phyloP scores from a whole-genome alignment of 2,797 vertebrate species.

The Alouatta caraya region DNA sequence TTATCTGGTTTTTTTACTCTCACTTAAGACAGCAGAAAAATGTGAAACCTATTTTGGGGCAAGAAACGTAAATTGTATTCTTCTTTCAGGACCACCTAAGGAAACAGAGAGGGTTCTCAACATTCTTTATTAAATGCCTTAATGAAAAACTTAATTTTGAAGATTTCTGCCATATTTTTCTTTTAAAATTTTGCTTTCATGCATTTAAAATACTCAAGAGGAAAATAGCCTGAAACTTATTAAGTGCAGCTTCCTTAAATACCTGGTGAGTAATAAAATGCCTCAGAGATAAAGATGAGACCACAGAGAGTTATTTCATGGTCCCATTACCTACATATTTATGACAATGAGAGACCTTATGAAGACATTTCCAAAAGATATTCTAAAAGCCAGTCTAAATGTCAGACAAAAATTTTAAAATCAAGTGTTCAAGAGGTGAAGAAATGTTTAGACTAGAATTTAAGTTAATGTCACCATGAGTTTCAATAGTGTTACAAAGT shows the following conservation, averaged over 20 bases:
- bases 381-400: slow-evolving; percentile 40
- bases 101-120: not conserved
- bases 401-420: not conserved
- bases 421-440: not conserved
- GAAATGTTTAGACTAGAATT: slow-evolving; percentile 36
- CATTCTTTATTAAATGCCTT: not conserved
- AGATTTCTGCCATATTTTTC: not conserved
- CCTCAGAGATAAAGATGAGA: not conserved
- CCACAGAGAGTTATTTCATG: not conserved
- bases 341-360: not conserved
- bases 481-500: not conserved
- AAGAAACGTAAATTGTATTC: not conserved
- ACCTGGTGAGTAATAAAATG: not conserved
- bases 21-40: not conserved
- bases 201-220: not conserved
- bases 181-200: not conserved
- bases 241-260: not conserved
- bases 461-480: not conserved
- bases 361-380: slow-evolving; percentile 14
- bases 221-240: not conserved
- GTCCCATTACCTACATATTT: not conserved
- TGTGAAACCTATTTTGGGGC: not conserved
- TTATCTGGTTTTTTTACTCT: not conserved
- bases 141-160: not conserved
- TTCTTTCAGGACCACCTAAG: not conserved